Percentiles rank a stretch among this genome's conserved stretches.
These are phyloP conservation scores for Baronia brevicornis DNA, from an alignment of 2,888 invertebrate species.

Conservation along the genomic window DNA sequence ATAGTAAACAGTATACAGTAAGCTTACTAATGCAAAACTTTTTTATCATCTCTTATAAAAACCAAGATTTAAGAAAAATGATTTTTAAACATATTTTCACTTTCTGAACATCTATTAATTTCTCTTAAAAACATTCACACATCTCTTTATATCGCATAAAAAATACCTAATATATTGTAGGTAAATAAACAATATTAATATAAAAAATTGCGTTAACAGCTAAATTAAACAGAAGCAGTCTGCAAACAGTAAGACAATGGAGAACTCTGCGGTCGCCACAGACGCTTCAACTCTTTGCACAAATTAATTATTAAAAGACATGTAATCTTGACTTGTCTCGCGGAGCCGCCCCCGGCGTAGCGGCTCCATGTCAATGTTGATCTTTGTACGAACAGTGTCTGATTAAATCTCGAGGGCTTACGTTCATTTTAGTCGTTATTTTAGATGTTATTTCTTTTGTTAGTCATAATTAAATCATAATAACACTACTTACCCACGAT, in stretches of 20 bases:
- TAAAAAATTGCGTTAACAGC: no score
- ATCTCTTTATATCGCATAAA: no score
- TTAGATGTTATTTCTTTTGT: conserved; percentile 38
- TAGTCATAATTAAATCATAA: conserved; percentile 56
- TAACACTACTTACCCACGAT: conserved; percentile 26
- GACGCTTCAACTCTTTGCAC: conserved; percentile 57
- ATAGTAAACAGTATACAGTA: no score
- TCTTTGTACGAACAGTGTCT: conserved; percentile 45
- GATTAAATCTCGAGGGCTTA: conserved; percentile 43
- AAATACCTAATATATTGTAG: no score
- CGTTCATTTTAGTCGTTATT: conserved; percentile 32
- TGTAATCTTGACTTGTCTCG: conserved; percentile 49
- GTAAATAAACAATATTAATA: no score
- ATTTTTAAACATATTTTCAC: no score
- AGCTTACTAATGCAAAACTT: no score
- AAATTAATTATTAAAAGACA: conserved; percentile 63
- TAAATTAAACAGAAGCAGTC: conserved; percentile 31
- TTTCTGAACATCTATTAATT: no score
- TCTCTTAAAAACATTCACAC: no score
- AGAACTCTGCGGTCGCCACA: conserved; percentile 17
- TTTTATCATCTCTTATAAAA: no score
- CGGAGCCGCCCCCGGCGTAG: conserved; percentile 28
- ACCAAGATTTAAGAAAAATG: no score
- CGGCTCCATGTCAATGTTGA: conserved; percentile 50
- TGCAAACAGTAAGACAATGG: conserved; percentile 46